These are phyloP conservation scores for Drosophila yakuba DNA, from an alignment of 1,140 invertebrate species.

Conservation along the genomic window DNA sequence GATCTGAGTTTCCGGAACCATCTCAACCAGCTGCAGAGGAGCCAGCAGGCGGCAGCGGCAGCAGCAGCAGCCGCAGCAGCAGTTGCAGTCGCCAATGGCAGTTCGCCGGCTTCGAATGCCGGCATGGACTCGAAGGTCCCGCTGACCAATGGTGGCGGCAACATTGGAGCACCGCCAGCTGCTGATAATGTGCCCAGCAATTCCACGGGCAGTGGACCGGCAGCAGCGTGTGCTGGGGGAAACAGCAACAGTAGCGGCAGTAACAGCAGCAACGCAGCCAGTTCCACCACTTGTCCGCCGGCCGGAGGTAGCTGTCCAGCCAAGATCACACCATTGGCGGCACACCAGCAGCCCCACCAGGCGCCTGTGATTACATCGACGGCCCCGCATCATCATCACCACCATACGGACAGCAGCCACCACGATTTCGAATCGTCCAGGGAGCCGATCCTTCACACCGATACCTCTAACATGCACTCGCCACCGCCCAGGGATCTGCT, in stretches of 20 bases:
- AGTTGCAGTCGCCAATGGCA: conserved; percentile 41
- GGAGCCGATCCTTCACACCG: conserved; percentile 75
- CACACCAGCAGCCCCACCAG: conserved; percentile 76
- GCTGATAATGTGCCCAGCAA: conserved; percentile 64
- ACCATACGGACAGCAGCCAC: conserved; percentile 79
- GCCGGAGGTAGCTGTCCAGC: conserved; percentile 5
- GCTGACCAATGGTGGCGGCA: conserved; percentile 26
- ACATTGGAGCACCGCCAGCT: conserved; percentile 5
- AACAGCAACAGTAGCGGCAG: conserved; percentile 45
- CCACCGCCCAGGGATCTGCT: conserved; percentile 74
- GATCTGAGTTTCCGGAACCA: conserved; percentile 83
- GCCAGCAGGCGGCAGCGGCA: conserved; percentile 47
- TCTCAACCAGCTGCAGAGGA: conserved; percentile 76
- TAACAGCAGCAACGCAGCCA: conserved; percentile 55
- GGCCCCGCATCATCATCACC: conserved; percentile 71
- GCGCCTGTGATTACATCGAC: conserved; percentile 79
- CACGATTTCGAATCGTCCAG: conserved; percentile 82
- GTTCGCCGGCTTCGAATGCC: conserved; percentile 16
- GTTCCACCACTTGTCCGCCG: conserved; percentile 60
- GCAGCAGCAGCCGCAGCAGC: conserved; percentile 54
- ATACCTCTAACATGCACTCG: conserved; percentile 84
- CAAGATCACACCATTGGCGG: conserved; percentile 26
- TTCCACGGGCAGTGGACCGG: conserved; percentile 42
- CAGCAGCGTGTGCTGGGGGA: conserved; percentile 9
- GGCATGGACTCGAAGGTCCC: conserved; percentile 38